Conservation (phyloP, 1,140 invertebrate species). For the Cataglyphis hispanica region DNA sequence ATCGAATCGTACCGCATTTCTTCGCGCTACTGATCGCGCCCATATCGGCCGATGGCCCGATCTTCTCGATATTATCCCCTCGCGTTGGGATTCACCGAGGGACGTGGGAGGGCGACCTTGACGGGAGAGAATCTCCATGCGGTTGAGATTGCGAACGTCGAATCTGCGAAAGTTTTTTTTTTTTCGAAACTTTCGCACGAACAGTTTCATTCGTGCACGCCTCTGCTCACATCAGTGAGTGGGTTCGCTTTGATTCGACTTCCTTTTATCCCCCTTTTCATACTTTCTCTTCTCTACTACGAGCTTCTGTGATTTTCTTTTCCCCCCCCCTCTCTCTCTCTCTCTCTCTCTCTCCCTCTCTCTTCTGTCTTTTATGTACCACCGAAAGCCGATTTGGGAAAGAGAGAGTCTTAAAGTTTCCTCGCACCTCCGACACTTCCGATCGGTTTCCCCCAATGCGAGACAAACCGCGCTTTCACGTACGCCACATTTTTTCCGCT, state of each 20-base stretch:
- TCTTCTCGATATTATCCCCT: conserved; percentile 37
- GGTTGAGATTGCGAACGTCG: conserved; percentile 10
- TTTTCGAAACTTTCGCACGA: conserved; percentile 53
- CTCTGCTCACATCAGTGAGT: neutral
- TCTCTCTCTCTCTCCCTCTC: neutral
- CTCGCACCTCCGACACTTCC: conserved; percentile 14
- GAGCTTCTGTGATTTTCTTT: conserved; percentile 20
- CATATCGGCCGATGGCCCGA: conserved; percentile 20
- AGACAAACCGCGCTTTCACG: conserved; percentile 36
- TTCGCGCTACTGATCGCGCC: conserved; percentile 53
- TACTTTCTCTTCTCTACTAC: neutral
- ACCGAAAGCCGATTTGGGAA: conserved; percentile 26
- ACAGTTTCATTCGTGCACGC: conserved; percentile 20
- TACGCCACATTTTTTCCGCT: conserved; percentile 24
- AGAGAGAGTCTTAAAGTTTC: conserved; percentile 23
- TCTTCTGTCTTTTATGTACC: neutral
- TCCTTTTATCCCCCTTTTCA: neutral
- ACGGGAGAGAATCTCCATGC: neutral
- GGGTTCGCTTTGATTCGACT: neutral
- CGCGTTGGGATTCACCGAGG: conserved; percentile 30
- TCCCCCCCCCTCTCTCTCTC: neutral
- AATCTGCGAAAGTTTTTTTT: conserved; percentile 41
- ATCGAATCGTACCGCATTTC: conserved; percentile 53
- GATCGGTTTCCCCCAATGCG: conserved; percentile 48
- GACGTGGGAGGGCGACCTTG: neutral